phyloP scores from a whole-genome alignment of 2,888 invertebrate genomes.

The Drosophila ezoana region DNA sequence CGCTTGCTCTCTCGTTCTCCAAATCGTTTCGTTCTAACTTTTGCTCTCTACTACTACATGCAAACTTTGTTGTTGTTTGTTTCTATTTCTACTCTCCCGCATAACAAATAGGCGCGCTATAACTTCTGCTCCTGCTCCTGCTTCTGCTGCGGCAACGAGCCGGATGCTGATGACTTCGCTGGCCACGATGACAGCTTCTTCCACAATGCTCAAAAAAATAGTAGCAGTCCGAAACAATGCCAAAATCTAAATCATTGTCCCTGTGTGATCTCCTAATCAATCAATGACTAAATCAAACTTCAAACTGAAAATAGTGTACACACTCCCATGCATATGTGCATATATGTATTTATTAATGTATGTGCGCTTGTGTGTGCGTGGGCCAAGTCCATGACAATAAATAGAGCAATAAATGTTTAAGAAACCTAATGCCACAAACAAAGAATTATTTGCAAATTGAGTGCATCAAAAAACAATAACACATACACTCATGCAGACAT shows the following conservation, averaged over 20 bases:
- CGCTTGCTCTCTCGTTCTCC: constrained; percentile 33
- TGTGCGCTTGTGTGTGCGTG: constrained; percentile 29
- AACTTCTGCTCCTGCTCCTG: constrained; percentile 74
- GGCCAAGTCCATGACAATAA: constrained; percentile 55
- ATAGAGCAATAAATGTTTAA: constrained; percentile 49
- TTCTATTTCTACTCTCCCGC: constrained; percentile 68
- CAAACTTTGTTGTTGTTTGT: constrained; percentile 76
- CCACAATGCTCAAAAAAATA: constrained; percentile 37
- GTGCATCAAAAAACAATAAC: constrained; percentile 8
- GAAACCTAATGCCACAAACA: constrained; percentile 27
- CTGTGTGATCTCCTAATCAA: constrained; percentile 67
- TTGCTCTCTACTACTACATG: constrained; percentile 63
- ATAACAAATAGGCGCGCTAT: constrained; percentile 79
- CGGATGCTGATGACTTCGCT: constrained; percentile 50
- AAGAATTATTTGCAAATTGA: constrained; percentile 42
- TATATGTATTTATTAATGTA: constrained; percentile 36
- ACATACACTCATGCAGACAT: constrained; percentile 1
- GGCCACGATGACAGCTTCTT: constrained; percentile 45
- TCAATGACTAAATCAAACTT: constrained; percentile 11
- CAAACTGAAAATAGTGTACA: constrained; percentile 16
- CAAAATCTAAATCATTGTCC: constrained; percentile 63
- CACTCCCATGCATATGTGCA: constrained; percentile 29
- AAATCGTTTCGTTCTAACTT: constrained; percentile 41
- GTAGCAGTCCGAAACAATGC: constrained; percentile 39
- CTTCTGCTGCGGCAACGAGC: constrained; percentile 48